Percentiles rank a stretch among this genome's conserved stretches.
Conservation (phyloP, 2,797 vertebrate species). For the Sciurus carolinensis region DNA sequence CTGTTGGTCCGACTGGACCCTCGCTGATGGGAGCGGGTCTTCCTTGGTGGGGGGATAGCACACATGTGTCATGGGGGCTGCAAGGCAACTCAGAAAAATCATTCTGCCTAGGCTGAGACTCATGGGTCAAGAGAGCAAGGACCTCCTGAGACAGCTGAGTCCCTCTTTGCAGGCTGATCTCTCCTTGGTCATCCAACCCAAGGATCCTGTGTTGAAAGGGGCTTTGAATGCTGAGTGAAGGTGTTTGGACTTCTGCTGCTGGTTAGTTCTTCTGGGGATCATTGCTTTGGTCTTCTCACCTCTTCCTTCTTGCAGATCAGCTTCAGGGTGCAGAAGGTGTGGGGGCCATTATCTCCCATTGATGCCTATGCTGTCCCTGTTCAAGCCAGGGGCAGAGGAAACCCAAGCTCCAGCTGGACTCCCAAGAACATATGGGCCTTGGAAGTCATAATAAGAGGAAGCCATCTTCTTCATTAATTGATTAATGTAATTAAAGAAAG, state of each 20-base stretch:
- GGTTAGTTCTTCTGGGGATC: neutral
- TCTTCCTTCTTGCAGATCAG: neutral
- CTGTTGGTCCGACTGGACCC: neutral
- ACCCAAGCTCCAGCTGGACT: slow-evolving; percentile 19
- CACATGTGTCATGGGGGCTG: neutral
- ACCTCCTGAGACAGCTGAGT: neutral
- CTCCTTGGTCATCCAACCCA: neutral
- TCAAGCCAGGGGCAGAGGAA: slow-evolving; percentile 42
- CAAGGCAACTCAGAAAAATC: neutral
- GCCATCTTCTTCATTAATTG: slow-evolving; percentile 87
- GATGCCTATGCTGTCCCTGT: neutral
- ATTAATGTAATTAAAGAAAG: slow-evolving; percentile 88
- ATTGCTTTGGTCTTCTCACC: neutral
- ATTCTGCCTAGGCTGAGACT: neutral
- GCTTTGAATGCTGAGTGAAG: neutral
- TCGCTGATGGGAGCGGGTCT: neutral
- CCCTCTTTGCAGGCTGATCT: neutral
- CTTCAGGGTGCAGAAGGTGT: neutral
- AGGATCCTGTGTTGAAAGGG: neutral
- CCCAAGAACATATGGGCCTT: slow-evolving; percentile 71
- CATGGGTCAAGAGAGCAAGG: neutral
- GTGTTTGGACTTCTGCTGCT: neutral
- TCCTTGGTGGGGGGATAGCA: neutral
- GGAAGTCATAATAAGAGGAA: slow-evolving; percentile 79
- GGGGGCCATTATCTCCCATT: neutral